Conservation (phyloP, 2,113 vertebrate genomes). For the Chloropsis hardwickii region DNA sequence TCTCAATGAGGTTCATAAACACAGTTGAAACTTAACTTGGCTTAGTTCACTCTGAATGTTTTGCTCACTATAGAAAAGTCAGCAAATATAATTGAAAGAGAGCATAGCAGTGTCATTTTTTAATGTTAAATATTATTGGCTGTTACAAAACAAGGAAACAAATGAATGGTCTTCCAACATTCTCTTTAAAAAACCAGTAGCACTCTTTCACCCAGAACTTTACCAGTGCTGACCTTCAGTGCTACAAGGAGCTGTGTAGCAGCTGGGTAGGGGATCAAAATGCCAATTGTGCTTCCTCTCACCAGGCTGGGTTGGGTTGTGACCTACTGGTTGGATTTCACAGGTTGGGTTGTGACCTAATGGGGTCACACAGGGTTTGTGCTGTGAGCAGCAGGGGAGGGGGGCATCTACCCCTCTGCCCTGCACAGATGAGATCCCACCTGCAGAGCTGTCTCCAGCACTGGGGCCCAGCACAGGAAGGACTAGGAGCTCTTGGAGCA, state of each 20-base stretch:
- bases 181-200: neutral
- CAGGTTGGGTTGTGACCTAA: neutral
- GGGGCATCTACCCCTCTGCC: neutral
- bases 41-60: neutral
- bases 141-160: neutral
- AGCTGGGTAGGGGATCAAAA: neutral
- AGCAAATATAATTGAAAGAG: neutral
- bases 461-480: neutral
- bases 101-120: neutral
- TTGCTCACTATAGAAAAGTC: neutral
- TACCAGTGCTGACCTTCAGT: neutral
- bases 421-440: neutral
- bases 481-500: accelerated
- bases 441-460: neutral
- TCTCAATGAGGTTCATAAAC: neutral
- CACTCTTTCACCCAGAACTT: neutral
- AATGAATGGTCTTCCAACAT: neutral
- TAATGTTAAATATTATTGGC: neutral
- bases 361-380: neutral
- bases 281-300: neutral
- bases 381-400: neutral
- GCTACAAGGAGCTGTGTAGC: neutral
- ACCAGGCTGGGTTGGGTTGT: neutral
- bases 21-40: neutral
- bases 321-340: neutral